phyloP scores from a whole-genome alignment of 2,888 invertebrate species.

The Machimus rusticus region DNA sequence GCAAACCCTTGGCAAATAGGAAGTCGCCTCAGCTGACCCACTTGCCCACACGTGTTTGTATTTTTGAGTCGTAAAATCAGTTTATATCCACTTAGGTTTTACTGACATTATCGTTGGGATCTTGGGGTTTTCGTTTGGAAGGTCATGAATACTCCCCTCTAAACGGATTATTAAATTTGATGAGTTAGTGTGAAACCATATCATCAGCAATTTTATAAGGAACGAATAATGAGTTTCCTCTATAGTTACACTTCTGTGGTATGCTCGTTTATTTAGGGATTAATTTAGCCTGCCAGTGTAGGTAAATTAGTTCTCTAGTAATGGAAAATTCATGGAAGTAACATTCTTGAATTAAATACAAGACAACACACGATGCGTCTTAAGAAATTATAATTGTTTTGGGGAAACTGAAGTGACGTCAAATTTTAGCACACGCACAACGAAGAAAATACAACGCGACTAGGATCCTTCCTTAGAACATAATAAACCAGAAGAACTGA shows the following conservation, averaged over 20 bases:
- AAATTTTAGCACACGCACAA: background rate
- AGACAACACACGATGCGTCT: background rate
- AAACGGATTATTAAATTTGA: constrained; percentile 32
- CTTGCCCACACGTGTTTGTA: constrained; percentile 29
- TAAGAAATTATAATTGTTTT: background rate
- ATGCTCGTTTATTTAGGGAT: constrained; percentile 1
- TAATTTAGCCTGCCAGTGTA: constrained; percentile 15
- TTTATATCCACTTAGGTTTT: constrained; percentile 33
- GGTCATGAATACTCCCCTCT: constrained; percentile 16
- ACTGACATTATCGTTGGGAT: constrained; percentile 27
- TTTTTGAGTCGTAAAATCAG: constrained; percentile 37
- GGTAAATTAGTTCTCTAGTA: constrained; percentile 27
- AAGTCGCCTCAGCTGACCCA: background rate
- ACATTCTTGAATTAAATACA: constrained; percentile 11
- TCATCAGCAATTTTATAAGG: constrained; percentile 37
- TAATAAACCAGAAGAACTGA: constrained; percentile 32
- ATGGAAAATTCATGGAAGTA: constrained; percentile 12
- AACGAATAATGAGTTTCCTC: constrained; percentile 21
- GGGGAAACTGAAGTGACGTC: background rate
- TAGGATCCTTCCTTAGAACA: background rate
- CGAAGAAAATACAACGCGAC: background rate
- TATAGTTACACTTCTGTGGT: background rate
- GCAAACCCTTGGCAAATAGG: background rate
- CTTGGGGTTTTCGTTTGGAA: background rate
- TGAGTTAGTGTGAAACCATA: constrained; percentile 21